Base-by-base conservation (phyloP, 2,888 invertebrate genomes). In the Gonocerus acuteangulatus region DNA sequence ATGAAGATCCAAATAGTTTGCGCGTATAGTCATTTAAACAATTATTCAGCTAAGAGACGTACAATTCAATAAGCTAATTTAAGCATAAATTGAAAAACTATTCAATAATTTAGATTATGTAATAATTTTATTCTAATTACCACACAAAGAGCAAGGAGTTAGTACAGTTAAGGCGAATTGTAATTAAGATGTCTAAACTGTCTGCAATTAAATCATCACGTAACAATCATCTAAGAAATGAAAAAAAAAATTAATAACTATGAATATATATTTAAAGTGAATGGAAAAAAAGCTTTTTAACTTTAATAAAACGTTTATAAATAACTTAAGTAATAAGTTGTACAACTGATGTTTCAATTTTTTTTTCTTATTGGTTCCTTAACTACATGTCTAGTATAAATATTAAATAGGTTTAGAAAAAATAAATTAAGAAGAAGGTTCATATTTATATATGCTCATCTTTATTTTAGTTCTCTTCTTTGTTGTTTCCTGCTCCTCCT, bases 401-500 rank as follows among this genome's bases (percentile, higher is more conserved):
- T 39, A 39, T 39, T 39, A 39, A 39, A 39, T 39, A 39, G 27
- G 9, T 27, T 27, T 27, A 27, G 39, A 39, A 39, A 39, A 39
- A 39, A 39, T 39, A 39, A 39, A 39, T 39, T 39, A 39, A 39
- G 39, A 39, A 39, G 39, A 39, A 39, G 15, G 15, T 39, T n/a
- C n/a, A 9, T 39, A 32, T 32, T 6, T 32, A 32, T 32, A 39
- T 39, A 13, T 13, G n/a, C n/a, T 39, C 15, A n/a, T 39, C n/a
- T 48, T 21, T 21, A 19, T 52, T 16, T 61, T 61, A 47, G 51
- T 58, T 62, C n/a, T 63, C 61, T 21, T 62, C 65, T 39, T 61
- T 63, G 48, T 62, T 49, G n/a, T 60, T 54, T n/a, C 60, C 59
- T 6, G 52, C 22, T 22, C 66, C 67, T 11, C 67, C 61, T 9